Evolutionary conservation across 2,797 vertebrate genomes (phyloP).

Genomic region (Darevskia mixta): DNA sequence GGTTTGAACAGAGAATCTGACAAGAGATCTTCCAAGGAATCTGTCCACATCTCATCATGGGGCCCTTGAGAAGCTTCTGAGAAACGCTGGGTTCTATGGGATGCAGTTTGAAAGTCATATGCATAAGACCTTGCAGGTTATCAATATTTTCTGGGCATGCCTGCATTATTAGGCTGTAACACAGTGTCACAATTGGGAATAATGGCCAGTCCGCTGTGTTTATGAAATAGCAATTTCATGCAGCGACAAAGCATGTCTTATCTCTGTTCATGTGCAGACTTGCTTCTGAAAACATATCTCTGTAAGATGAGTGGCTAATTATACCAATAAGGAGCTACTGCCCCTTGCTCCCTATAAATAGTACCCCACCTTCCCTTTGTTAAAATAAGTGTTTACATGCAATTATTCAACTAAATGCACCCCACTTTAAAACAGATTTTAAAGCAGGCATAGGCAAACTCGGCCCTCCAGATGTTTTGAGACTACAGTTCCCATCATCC

Average conservation of each 20-base stretch:
- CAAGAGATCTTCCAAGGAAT: background rate
- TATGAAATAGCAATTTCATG: background rate
- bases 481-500: too few species aligned
- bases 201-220: background rate
- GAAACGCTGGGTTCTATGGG: background rate
- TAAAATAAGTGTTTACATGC: background rate
- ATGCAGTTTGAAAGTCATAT: too few species aligned
- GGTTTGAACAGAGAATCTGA: background rate
- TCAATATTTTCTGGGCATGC: too few species aligned
- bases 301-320: background rate
- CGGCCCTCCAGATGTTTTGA: too few species aligned
- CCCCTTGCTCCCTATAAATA: too few species aligned
- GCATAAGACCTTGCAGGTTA: too few species aligned
- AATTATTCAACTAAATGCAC: background rate
- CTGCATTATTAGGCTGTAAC: too few species aligned
- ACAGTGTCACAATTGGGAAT: background rate
- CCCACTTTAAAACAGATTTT: background rate
- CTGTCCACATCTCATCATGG: background rate
- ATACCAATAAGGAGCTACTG: too few species aligned
- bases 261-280: background rate
- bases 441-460: too few species aligned
- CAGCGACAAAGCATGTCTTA: background rate
- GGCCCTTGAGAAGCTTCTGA: too few species aligned
- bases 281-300: background rate
- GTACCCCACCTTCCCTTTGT: too few species aligned